Evolutionary conservation across 2,113 vertebrate genomes (phyloP), one percentile per base, ranked within the genome.

Genomic region (Lontra canadensis): DNA sequence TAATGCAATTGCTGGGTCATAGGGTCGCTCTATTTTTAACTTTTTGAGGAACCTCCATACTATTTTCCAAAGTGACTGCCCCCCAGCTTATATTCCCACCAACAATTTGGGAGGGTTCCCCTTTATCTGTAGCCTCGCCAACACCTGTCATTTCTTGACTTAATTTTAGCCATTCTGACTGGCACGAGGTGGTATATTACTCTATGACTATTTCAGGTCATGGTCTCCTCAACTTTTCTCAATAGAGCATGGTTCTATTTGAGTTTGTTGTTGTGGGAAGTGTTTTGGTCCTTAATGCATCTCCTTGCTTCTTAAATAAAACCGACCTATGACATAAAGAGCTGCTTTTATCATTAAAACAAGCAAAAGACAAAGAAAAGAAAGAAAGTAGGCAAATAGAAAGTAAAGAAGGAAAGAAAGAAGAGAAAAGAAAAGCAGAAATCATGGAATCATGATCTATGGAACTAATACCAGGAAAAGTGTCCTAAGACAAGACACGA

Each of bases 401-500:
- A 52, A 82, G 13, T 8, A 52, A 67, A 6, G 36, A 65, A 39
- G 36, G 8, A 61, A 55, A 81, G 17, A 21, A 44, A 63, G 26
- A 15, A n/a, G 7, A 11, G 42, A 76, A 31, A 65, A 26, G 1
- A 21, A 67, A 49, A 26, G 26, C 12, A 11, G 7, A 67, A 63
- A 74, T 65, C 42, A 57, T 17, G 20, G 67, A 85, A 26, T 59
- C 6, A 31, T 59, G 44, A 57, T 25, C 79, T 59, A 55, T 29
- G 7, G 42, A 3, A 52, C 4, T 88, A 26, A 86, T 73, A 95
- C 80, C 92, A 76, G 82, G 18, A 90, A 26, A 26, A 78, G 1
- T 42, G 36, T 93, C n/a, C 6, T 80, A 82, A 91, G 83, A 49
- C 80, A 98, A 82, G 42, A 47, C 12, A 14, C 49, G 21, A 34